phyloP scores from a whole-genome alignment of 2,113 vertebrate species.

The Odocoileus hemionus region DNA sequence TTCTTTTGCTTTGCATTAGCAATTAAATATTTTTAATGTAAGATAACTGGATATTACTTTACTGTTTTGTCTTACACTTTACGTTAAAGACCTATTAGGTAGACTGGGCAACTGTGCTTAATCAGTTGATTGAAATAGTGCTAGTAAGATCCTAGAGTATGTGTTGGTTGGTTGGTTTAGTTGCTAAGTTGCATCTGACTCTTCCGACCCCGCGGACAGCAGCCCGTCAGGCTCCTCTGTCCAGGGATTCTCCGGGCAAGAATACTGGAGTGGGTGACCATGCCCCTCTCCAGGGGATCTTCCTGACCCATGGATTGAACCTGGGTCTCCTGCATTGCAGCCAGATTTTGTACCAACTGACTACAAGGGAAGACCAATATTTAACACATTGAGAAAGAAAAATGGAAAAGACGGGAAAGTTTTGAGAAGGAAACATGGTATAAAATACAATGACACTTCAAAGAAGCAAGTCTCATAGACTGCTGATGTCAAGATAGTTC shows the following conservation, averaged over 20 bases:
- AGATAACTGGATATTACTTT: not conserved
- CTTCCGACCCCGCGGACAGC: not conserved
- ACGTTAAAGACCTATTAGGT: not conserved
- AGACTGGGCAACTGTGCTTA: not conserved
- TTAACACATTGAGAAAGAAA: not conserved
- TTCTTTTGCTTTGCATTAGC: not conserved
- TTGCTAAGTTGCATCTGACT: not conserved
- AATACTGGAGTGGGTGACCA: not conserved
- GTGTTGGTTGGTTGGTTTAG: not conserved
- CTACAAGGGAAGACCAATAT: not conserved
- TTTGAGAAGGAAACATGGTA: not conserved
- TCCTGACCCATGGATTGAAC: not conserved
- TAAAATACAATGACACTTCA: not conserved
- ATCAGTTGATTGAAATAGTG: not conserved
- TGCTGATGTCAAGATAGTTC: not conserved
- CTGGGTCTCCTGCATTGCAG: not conserved
- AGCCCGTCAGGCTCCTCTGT: not conserved
- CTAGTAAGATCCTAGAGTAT: not conserved
- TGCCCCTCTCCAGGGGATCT: not conserved
- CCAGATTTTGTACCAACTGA: not conserved
- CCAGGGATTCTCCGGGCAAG: not conserved
- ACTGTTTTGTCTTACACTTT: not conserved
- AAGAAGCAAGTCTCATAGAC: not conserved
- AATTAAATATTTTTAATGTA: conserved; percentile 1
- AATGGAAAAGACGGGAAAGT: not conserved